Conservation (phyloP, 2,888 invertebrate genomes). For the Drosophila ezoana region DNA sequence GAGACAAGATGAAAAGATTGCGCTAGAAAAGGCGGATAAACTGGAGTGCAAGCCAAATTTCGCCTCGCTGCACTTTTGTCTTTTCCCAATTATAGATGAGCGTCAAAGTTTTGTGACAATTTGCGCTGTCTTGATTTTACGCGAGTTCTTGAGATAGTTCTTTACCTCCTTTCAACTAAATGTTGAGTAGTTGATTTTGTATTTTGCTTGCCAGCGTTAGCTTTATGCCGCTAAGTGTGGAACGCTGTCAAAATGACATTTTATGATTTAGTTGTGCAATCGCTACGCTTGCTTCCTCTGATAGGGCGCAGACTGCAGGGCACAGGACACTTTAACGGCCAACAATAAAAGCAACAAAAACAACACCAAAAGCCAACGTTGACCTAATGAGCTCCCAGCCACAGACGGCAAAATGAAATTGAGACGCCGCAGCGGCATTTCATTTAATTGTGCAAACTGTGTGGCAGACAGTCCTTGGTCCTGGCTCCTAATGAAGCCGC, state of each 20-base stretch:
- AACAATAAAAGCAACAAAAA: conserved; percentile 50
- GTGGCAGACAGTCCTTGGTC: conserved; percentile 29
- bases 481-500: conserved; percentile 62
- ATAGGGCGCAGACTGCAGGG: background rate
- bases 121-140: conserved; percentile 49
- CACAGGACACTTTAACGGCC: conserved; percentile 43
- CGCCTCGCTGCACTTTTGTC: conserved; percentile 57
- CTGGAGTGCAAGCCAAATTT: conserved; percentile 23
- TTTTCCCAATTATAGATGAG: conserved; percentile 60
- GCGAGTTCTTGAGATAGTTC: conserved; percentile 15
- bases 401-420: conserved; percentile 61
- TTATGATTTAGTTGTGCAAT: conserved; percentile 38
- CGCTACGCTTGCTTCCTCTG: conserved; percentile 2
- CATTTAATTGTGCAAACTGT: conserved; percentile 65
- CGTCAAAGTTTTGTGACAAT: conserved; percentile 63
- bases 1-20: conserved; percentile 24
- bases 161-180: conserved; percentile 13
- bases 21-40: conserved; percentile 30
- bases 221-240: conserved; percentile 3
- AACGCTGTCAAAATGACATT: conserved; percentile 25
- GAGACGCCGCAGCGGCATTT: conserved; percentile 65
- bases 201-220: conserved; percentile 29
- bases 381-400: conserved; percentile 72
- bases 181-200: conserved; percentile 49
- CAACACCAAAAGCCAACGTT: conserved; percentile 18